Evolutionary conservation across 2,888 invertebrate species (phyloP).

Genomic region (Lucinisca nassula): DNA sequence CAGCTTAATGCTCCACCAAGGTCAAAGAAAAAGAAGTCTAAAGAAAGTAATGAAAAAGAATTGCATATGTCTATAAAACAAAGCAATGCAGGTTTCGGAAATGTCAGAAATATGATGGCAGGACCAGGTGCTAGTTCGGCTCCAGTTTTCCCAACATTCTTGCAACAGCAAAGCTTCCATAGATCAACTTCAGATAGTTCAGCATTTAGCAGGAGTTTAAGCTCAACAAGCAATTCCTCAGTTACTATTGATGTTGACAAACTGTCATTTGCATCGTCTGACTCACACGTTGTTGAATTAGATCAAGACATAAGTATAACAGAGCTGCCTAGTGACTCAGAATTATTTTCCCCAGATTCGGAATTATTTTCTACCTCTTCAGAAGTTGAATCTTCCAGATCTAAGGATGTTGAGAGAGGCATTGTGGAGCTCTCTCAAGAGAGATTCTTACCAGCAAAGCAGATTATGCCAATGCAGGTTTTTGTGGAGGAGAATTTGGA

Average conservation of each 20-base stretch:
- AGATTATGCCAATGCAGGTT: slow-evolving; percentile 73
- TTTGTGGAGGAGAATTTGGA: slow-evolving; percentile 71
- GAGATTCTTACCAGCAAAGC: slow-evolving; percentile 58
- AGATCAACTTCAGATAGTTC: not conserved
- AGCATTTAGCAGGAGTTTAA: not conserved
- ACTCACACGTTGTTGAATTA: slow-evolving; percentile 69
- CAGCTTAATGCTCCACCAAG: slow-evolving; percentile 22
- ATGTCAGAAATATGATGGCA: too few relatives aligned
- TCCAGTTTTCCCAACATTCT: not conserved
- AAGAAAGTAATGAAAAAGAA: not conserved
- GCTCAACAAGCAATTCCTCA: slow-evolving; percentile 32
- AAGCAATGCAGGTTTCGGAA: not conserved
- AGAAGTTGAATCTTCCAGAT: not conserved
- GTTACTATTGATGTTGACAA: slow-evolving; percentile 62
- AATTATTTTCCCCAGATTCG: slow-evolving; percentile 53
- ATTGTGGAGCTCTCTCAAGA: slow-evolving; percentile 40
- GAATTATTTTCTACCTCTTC: slow-evolving; percentile 22
- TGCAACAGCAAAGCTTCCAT: not conserved
- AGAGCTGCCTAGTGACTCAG: slow-evolving; percentile 47
- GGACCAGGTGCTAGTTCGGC: not conserved
- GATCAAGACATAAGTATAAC: slow-evolving; percentile 67
- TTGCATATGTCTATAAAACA: not conserved
- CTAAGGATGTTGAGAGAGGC: slow-evolving; percentile 51
- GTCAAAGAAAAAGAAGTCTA: not conserved
- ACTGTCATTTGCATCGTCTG: slow-evolving; percentile 46